phyloP scores from a whole-genome alignment of 2,888 invertebrate species.

The Empis livida region DNA sequence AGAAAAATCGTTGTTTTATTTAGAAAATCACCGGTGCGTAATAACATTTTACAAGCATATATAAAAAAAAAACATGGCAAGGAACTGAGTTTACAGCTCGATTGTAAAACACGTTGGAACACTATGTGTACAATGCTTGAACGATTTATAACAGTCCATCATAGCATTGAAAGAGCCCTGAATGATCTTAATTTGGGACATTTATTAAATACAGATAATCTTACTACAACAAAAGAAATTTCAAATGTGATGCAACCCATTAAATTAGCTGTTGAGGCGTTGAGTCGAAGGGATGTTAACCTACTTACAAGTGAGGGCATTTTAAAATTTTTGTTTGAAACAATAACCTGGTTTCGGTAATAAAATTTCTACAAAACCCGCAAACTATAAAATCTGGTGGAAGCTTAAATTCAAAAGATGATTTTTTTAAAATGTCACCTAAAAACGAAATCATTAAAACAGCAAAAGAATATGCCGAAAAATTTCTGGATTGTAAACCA shows the following conservation, averaged over 20 bases:
- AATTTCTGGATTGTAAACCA: neutral
- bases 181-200: neutral
- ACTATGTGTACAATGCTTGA: neutral
- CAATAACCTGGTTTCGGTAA: neutral
- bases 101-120: neutral
- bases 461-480: neutral
- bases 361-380: neutral
- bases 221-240: neutral
- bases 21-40: neutral
- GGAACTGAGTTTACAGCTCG: neutral
- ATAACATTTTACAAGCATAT: neutral
- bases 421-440: neutral
- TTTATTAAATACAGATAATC: neutral
- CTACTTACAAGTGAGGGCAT: slow-evolving; percentile 1
- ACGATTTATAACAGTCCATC: neutral
- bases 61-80: neutral
- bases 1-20: neutral
- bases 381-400: neutral
- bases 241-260: neutral
- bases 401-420: neutral
- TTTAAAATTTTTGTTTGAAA: slow-evolving; percentile 4
- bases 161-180: neutral
- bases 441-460: neutral
- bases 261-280: neutral
- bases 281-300: neutral